Conservation (phyloP, 1,140 invertebrate genomes). For the Cecropterus lyciades region DNA sequence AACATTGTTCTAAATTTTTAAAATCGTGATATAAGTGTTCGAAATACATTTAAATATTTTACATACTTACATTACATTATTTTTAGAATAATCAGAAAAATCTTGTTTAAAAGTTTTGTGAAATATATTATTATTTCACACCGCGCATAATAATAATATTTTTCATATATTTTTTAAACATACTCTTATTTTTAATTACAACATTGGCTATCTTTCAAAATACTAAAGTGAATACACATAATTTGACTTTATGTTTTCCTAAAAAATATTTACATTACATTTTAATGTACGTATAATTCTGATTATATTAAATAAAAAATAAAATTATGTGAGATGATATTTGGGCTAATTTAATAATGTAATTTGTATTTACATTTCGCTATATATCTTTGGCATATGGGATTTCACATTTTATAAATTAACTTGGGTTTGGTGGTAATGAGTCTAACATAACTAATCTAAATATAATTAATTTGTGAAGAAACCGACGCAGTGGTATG, state of each 20-base stretch:
- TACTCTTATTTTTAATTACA: background rate
- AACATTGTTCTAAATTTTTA: conserved; percentile 57
- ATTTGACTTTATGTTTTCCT: background rate
- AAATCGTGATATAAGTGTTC: conserved; percentile 45
- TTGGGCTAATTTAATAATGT: no score
- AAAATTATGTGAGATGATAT: background rate
- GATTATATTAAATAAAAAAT: no score
- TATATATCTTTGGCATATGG: conserved; percentile 47
- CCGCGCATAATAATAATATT: no score
- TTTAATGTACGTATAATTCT: no score
- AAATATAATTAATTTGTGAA: no score
- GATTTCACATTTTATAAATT: conserved; percentile 40
- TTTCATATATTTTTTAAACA: no score
- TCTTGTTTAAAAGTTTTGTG: background rate
- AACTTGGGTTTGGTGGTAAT: background rate
- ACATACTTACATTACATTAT: conserved; percentile 30
- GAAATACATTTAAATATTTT: conserved; percentile 33
- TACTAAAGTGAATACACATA: background rate
- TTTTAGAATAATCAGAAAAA: conserved; percentile 10
- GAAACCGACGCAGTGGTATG: no score
- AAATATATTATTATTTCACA: no score
- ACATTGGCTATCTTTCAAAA: background rate
- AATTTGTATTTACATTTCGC: conserved; percentile 18
- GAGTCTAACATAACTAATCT: no score
- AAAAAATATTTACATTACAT: background rate